phyloP scores from a whole-genome alignment of 1,140 invertebrate genomes.

The Zophobas atratus region DNA sequence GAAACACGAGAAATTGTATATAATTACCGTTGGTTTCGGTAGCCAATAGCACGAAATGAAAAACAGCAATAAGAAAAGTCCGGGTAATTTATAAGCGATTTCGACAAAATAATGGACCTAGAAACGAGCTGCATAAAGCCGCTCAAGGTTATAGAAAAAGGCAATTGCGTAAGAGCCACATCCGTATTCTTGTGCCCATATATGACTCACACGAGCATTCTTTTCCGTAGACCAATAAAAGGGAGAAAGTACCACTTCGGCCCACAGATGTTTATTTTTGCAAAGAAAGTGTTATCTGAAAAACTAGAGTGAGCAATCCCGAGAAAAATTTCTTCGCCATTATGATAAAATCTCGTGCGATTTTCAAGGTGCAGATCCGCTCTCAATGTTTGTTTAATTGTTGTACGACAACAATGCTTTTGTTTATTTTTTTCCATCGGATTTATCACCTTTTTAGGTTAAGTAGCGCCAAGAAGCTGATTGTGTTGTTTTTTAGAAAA shows the following conservation, averaged over 20 bases:
- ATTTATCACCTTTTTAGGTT: constrained; percentile 44
- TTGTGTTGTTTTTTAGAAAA: constrained; percentile 29
- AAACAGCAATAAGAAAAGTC: constrained; percentile 27
- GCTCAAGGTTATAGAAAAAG: constrained; percentile 44
- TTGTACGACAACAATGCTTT: constrained; percentile 45
- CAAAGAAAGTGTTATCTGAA: constrained; percentile 41
- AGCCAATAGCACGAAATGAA: constrained; percentile 30
- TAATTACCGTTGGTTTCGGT: constrained; percentile 33
- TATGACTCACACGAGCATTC: constrained; percentile 23
- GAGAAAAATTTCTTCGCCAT: constrained; percentile 39
- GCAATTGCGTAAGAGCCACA: constrained; percentile 33
- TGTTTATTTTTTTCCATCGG: constrained; percentile 4
- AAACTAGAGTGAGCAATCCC: constrained; percentile 36
- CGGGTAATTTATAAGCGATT: constrained; percentile 31
- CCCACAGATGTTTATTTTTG: constrained; percentile 6
- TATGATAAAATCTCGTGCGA: constrained; percentile 42
- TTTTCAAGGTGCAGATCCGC: constrained; percentile 44
- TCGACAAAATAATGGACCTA: constrained; percentile 30
- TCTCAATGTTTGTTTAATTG: constrained; percentile 54
- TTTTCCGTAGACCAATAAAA: constrained; percentile 21
- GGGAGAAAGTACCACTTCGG: constrained; percentile 23
- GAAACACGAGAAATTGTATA: constrained; percentile 34
- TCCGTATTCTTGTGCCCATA: constrained; percentile 30
- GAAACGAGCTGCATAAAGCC: constrained; percentile 23
- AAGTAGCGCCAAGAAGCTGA: constrained; percentile 12